Conservation (phyloP, 2,888 invertebrate species). For the Pollenia labialis region DNA sequence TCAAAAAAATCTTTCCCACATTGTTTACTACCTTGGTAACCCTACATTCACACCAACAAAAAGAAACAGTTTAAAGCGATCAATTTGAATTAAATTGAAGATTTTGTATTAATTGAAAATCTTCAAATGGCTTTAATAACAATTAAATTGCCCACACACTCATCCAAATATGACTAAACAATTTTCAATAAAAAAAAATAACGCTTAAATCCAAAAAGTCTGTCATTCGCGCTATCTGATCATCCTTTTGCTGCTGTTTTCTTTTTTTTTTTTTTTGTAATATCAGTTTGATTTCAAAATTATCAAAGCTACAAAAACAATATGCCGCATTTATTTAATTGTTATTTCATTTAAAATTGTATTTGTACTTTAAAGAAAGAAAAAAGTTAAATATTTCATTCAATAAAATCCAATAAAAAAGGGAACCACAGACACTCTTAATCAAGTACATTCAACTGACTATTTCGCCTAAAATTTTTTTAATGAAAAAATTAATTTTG, state of each 20-base stretch:
- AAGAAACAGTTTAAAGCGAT: slow-evolving; percentile 53
- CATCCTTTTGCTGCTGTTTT: slow-evolving; percentile 37
- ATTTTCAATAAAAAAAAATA: not conserved
- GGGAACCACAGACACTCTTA: not conserved
- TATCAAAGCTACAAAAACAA: slow-evolving; percentile 47
- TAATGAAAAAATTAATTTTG: slow-evolving; percentile 38
- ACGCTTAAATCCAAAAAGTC: slow-evolving; percentile 44
- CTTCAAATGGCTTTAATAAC: slow-evolving; percentile 72
- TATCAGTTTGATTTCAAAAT: slow-evolving; percentile 12
- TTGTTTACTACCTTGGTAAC: slow-evolving; percentile 1
- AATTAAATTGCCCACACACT: slow-evolving; percentile 71
- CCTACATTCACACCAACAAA: slow-evolving; percentile 9
- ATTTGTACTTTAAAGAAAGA: not conserved
- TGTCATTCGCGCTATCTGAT: slow-evolving; percentile 22
- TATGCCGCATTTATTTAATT: slow-evolving; percentile 66
- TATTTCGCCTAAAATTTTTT: slow-evolving; percentile 46
- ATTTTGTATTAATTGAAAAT: slow-evolving; percentile 75
- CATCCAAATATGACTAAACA: slow-evolving; percentile 50
- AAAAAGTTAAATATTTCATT: slow-evolving; percentile 46
- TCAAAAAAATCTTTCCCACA: not conserved
- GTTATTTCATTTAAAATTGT: slow-evolving; percentile 25
- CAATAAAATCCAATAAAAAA: slow-evolving; percentile 56
- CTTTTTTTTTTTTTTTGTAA: not conserved
- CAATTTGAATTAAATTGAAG: slow-evolving; percentile 74
- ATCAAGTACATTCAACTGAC: slow-evolving; percentile 27